Conservation (phyloP, 2,888 invertebrate genomes). For the Phyllotreta cruciferae region DNA sequence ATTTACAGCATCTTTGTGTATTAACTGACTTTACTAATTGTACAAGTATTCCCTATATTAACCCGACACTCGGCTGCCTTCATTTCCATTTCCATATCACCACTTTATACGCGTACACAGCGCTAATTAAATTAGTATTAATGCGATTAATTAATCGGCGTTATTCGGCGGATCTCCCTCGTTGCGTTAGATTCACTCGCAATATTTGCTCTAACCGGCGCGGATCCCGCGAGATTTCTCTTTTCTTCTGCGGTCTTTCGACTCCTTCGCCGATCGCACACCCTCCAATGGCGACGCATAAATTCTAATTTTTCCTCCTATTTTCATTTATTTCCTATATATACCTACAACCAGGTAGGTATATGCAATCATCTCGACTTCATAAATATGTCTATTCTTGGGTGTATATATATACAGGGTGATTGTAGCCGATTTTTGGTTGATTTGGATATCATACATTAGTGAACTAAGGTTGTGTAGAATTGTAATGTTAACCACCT, state of each 20-base stretch:
- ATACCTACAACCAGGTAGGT: constrained; percentile 8
- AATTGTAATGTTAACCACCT: too few species aligned
- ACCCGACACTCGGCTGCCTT: constrained; percentile 12
- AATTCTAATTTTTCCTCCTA: constrained; percentile 16
- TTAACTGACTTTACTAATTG: constrained; percentile 30
- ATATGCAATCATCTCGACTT: constrained; percentile 5
- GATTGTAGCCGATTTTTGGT: neutral
- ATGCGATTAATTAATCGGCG: neutral
- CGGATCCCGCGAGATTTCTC: too few species aligned
- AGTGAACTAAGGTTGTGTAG: too few species aligned
- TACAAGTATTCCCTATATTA: constrained; percentile 17
- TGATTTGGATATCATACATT: too few species aligned
- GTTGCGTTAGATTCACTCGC: too few species aligned
- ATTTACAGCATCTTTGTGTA: constrained; percentile 24
- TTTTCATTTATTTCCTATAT: constrained; percentile 5
- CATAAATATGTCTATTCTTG: constrained; percentile 6
- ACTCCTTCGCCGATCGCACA: constrained; percentile 1
- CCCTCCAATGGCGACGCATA: constrained; percentile 14
- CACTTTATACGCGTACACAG: constrained; percentile 12
- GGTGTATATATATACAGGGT: neutral
- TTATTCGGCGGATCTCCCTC: too few species aligned
- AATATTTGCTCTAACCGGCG: too few species aligned
- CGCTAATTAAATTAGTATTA: constrained; percentile 11
- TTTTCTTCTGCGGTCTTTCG: too few species aligned
- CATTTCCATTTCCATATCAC: constrained; percentile 13